Conservation (phyloP, 2,113 vertebrate genomes). For the Nerophis ophidion region DNA sequence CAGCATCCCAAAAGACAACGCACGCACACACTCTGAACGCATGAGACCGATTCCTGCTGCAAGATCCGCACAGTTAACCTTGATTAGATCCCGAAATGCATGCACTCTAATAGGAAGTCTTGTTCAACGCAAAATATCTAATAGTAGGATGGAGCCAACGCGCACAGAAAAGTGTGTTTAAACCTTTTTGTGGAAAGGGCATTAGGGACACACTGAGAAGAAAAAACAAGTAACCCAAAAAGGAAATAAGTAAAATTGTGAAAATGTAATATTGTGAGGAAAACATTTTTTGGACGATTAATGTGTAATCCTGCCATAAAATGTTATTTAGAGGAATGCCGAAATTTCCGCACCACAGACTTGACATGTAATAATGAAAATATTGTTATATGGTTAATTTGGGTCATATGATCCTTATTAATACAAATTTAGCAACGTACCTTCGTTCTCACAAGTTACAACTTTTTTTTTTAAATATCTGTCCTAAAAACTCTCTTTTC, state of each 20-base stretch:
- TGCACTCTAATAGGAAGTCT: constrained; percentile 49
- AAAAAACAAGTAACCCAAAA: not conserved
- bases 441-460: no score
- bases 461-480: no score
- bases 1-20: constrained; percentile 47
- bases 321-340: no score
- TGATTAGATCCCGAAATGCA: constrained; percentile 41
- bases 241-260: not conserved
- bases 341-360: no score
- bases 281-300: not conserved
- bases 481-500: no score
- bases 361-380: no score
- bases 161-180: not conserved
- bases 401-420: no score
- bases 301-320: not conserved
- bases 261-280: not conserved
- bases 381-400: no score
- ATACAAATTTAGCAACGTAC: no score
- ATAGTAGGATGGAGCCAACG: constrained; percentile 24
- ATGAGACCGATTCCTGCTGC: constrained; percentile 26
- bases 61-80: constrained; percentile 33
- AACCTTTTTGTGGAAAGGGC: not conserved
- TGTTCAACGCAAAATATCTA: constrained; percentile 31
- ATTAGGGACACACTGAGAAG: not conserved
- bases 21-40: constrained; percentile 16